These are phyloP conservation scores for Bombus huntii DNA, from an alignment of 1,140 invertebrate species.

Conservation along the genomic window DNA sequence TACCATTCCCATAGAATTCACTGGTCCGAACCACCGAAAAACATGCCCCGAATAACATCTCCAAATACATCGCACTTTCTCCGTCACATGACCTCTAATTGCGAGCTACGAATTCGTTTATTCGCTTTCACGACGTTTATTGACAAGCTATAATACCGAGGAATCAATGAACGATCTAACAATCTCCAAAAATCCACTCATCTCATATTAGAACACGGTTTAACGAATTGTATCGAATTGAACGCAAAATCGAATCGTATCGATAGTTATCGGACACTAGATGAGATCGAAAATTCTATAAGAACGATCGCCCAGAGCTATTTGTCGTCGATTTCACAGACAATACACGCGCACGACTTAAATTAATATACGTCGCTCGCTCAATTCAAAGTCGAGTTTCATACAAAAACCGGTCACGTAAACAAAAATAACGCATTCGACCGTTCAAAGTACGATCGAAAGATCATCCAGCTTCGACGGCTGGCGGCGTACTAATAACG, in stretches of 20 bases:
- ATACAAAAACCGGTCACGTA: background rate
- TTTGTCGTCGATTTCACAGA: background rate
- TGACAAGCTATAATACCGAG: background rate
- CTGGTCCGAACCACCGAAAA: background rate
- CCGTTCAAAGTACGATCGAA: background rate
- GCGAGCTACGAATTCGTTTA: background rate
- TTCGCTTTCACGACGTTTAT: background rate
- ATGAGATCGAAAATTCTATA: background rate
- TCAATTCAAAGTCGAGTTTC: background rate
- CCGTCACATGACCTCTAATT: background rate
- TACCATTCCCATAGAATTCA: slow-evolving; percentile 17
- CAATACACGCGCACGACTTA: background rate
- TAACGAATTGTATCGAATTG: too few relatives aligned
- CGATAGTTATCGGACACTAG: background rate
- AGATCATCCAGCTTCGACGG: slow-evolving; percentile 21
- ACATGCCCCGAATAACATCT: background rate
- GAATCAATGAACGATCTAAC: background rate
- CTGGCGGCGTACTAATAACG: slow-evolving; percentile 44
- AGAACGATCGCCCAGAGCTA: background rate
- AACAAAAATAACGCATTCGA: slow-evolving; percentile 23
- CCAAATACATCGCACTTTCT: background rate
- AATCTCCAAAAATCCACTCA: background rate
- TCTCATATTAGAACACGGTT: background rate
- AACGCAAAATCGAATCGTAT: background rate
- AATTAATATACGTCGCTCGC: background rate